Evolutionary conservation across 2,888 invertebrate genomes (phyloP), one percentile per base, ranked within the genome.

Genomic region (Microdon myrmicae): DNA sequence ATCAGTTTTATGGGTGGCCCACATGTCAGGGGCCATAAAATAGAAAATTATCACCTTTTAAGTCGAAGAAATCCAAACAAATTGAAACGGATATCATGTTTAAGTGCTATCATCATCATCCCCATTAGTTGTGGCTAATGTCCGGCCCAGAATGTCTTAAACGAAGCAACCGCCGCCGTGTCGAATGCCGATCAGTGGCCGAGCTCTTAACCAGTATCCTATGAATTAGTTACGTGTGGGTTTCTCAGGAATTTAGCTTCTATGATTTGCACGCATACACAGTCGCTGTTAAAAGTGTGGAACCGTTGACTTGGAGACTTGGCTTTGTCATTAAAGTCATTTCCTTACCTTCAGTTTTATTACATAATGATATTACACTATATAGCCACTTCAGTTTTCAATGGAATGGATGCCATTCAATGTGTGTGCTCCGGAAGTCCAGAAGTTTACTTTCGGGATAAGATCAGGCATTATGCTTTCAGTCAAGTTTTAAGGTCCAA

Each of bases 31-130:
- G 75, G 74, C 75, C 75, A 75, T 78, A 77, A 78, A 79, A 77
- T 77, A 78, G 75, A 75, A 79, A 79, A 77, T 79, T 79, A 79
- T 79, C 78, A 79, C 78, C 79, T 79, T 78, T 79, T 79, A 79
- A 79, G 77, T 77, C 75, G 75, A 79, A 79, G 79, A 78, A 69
- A 78, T 77, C 76, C 79, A 76, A 79, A 77, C 77, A 79, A 79
- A 79, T 78, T 79, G 79, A 79, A 79, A 79, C 77, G 76, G 75
- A 79, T 79, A 78, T 79, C 79, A 74, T 76, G 76, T 77, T 77
- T 79, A 79, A 78, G 79, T 79, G 79, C 77, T 76, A 78, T 78
- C 75, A 78, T 77, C 77, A 78, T 77, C 75, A 75, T 76, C 75
- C 76, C 78, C 75, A 76, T 77, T 75, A 77, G 73, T 64, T 64